Conservation (phyloP, 2,888 invertebrate genomes). For the Drosophila neutralis region DNA sequence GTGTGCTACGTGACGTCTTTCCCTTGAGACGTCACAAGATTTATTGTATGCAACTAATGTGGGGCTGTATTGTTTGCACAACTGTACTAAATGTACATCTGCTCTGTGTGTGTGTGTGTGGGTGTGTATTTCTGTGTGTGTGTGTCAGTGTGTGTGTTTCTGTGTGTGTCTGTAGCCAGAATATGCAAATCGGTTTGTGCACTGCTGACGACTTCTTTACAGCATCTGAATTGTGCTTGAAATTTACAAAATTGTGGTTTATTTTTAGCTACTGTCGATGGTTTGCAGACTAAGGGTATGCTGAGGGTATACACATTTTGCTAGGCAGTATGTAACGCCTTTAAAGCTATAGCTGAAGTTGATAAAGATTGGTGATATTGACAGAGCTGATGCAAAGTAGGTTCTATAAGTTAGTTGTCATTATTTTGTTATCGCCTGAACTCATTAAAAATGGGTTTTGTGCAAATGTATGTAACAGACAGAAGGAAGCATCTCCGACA, state of each 20-base stretch:
- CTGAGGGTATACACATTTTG: not conserved
- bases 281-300: not conserved
- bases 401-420: not conserved
- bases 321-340: not conserved
- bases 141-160: constrained; percentile 3
- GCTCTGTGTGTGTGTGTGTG: not conserved
- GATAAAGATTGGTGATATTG: too few relatives aligned
- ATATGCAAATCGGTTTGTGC: constrained; percentile 75
- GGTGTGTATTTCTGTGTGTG: not conserved
- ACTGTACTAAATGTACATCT: constrained; percentile 31
- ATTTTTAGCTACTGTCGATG: constrained; percentile 69
- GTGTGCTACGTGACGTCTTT: constrained; percentile 77
- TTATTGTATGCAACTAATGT: constrained; percentile 80
- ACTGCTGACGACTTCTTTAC: constrained; percentile 72
- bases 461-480: too few relatives aligned
- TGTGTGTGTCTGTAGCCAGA: constrained; percentile 36
- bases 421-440: too few relatives aligned
- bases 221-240: constrained; percentile 76
- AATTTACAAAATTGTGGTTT: constrained; percentile 72
- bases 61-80: constrained; percentile 58
- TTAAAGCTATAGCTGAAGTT: too few relatives aligned
- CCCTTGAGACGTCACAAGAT: constrained; percentile 79
- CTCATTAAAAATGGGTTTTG: too few relatives aligned
- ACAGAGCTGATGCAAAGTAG: not conserved
- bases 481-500: too few relatives aligned